Evolutionary conservation across 2,797 vertebrate species (phyloP).

Genomic region (Sebastolobus altivelis): DNA sequence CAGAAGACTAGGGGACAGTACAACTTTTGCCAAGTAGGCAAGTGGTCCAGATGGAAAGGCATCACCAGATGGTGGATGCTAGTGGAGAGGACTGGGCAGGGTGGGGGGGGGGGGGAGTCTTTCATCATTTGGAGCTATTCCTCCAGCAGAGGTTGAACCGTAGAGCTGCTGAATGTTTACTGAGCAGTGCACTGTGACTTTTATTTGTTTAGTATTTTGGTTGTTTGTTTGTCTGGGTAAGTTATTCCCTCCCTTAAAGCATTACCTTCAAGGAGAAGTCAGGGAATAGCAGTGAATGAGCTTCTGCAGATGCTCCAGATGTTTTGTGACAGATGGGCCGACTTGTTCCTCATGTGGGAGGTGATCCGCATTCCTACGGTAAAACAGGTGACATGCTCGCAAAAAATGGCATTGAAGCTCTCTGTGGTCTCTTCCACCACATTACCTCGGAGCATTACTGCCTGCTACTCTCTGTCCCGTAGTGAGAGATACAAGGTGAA

Average conservation of each 20-base stretch:
- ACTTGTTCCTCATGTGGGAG: conserved; percentile 44
- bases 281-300: conserved; percentile 32
- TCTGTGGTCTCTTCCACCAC: not conserved
- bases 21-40: conserved; percentile 58
- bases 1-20: conserved; percentile 37
- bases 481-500: not conserved
- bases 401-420: conserved; percentile 7
- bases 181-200: not conserved
- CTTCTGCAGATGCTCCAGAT: conserved; percentile 58
- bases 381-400: conserved; percentile 25
- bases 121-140: conserved; percentile 10
- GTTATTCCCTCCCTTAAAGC: not conserved
- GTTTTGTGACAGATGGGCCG: conserved; percentile 60
- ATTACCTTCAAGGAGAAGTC: conserved; percentile 32
- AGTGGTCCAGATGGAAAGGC: conserved; percentile 76
- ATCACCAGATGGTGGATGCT: conserved; percentile 75
- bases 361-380: conserved; percentile 24
- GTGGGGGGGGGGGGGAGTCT: conserved; percentile 11
- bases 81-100: conserved; percentile 60
- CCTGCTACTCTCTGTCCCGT: not conserved
- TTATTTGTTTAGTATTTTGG: not conserved
- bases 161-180: not conserved
- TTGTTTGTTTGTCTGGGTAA: not conserved
- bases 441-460: not conserved
- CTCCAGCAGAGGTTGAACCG: not conserved